Conservation (phyloP, 2,113 vertebrate genomes). For the Hemicordylus capensis region DNA sequence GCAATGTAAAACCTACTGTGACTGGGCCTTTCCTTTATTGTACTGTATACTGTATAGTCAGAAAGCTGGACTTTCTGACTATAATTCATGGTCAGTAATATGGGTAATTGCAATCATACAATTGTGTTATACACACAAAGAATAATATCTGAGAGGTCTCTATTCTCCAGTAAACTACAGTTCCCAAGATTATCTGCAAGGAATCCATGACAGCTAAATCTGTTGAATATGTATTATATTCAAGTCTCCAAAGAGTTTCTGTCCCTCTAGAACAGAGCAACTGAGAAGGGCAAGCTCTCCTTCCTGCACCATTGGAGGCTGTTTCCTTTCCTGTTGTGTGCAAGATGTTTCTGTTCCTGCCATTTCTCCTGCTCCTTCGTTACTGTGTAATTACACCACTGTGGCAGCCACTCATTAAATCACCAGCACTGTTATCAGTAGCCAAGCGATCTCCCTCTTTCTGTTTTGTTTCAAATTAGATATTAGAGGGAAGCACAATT, state of each 20-base stretch:
- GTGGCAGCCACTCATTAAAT: neutral
- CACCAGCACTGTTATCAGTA: neutral
- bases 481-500: neutral
- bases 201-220: neutral
- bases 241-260: neutral
- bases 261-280: too few species aligned
- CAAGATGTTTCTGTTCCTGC: neutral
- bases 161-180: too few species aligned
- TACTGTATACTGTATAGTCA: too few species aligned
- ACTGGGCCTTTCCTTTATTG: too few species aligned
- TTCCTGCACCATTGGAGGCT: neutral
- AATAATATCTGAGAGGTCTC: too few species aligned
- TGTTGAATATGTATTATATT: too few species aligned
- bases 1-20: too few species aligned
- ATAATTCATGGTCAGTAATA: too few species aligned
- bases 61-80: too few species aligned
- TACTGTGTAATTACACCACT: neutral
- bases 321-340: neutral
- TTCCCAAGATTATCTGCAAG: neutral
- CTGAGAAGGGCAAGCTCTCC: neutral
- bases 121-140: too few species aligned
- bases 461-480: constrained; percentile 13
- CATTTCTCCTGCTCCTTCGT: neutral
- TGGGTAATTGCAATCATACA: too few species aligned
- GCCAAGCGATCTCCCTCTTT: neutral